Evolutionary conservation across 2,888 invertebrate species (phyloP).

Genomic region (Coronaproctus castanopsis): DNA sequence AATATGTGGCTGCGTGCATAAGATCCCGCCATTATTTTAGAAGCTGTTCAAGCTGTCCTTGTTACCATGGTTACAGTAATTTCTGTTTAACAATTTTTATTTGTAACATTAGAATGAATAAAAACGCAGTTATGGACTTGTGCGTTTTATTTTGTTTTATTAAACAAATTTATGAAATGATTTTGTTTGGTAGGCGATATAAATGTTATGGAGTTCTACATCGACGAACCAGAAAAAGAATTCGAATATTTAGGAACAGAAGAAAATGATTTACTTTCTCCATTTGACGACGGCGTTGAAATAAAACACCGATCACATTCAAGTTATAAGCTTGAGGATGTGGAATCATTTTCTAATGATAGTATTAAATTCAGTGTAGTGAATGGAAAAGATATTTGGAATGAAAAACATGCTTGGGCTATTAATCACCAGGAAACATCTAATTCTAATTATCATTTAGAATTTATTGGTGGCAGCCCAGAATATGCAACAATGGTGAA

Average conservation of each 20-base stretch:
- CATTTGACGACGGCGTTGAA: background rate
- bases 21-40: too few relatives aligned
- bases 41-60: too few relatives aligned
- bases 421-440: conserved; percentile 13
- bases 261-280: background rate
- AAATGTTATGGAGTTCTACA: background rate
- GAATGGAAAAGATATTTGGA: conserved; percentile 7
- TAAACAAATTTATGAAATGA: too few relatives aligned
- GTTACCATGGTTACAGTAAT: too few relatives aligned
- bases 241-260: background rate
- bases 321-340: too few relatives aligned
- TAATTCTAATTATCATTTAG: conserved; percentile 18
- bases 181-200: too few relatives aligned
- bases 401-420: conserved; percentile 10
- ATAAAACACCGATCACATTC: too few relatives aligned
- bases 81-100: too few relatives aligned
- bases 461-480: conserved; percentile 18
- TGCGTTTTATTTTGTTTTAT: too few relatives aligned
- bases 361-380: background rate
- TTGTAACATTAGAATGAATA: too few relatives aligned
- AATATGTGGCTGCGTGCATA: too few relatives aligned
- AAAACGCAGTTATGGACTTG: too few relatives aligned
- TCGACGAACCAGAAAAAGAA: background rate
- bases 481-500: conserved; percentile 52
- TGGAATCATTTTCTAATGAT: background rate